A percentile compares a stretch with the other conserved stretches of the same genome.
Evolutionary conservation across 2,113 vertebrate genomes (phyloP).

Genomic region (Petrocephalus zakoni): DNA sequence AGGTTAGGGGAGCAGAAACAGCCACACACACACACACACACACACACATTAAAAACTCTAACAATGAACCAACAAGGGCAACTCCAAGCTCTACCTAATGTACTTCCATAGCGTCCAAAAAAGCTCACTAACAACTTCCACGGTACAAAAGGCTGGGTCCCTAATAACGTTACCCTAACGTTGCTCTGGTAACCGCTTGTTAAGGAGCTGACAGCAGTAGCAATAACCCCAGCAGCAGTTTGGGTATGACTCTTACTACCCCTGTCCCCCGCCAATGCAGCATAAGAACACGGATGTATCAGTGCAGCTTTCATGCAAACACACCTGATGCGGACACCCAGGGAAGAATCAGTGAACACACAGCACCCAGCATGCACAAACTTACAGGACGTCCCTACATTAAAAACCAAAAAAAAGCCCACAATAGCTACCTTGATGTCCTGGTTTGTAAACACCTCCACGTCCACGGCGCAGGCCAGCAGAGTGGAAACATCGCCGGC

Average conservation of each 20-base stretch:
- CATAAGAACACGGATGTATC: not conserved
- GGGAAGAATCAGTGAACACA: not conserved
- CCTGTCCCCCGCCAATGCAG: not conserved
- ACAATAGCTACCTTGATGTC: constrained; percentile 68
- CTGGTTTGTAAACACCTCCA: constrained; percentile 73
- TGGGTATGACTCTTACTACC: not conserved
- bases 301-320: not conserved
- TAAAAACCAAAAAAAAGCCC: not conserved
- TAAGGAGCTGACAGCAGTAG: not conserved
- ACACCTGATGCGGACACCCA: not conserved
- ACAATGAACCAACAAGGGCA: not conserved
- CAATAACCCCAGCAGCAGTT: not conserved
- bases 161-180: not conserved
- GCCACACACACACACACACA: not conserved
- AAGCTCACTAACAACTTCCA: not conserved
- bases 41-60: not conserved
- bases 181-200: not conserved
- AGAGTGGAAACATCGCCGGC: constrained; percentile 74
- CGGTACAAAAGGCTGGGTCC: not conserved
- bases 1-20: not conserved
- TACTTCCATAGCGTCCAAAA: not conserved
- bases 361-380: not conserved
- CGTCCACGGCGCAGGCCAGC: constrained; percentile 74
- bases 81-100: not conserved
- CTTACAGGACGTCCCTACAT: not conserved